These are phyloP conservation scores for Euwallacea similis DNA, from an alignment of 1,140 invertebrate genomes.

Conservation along the genomic window DNA sequence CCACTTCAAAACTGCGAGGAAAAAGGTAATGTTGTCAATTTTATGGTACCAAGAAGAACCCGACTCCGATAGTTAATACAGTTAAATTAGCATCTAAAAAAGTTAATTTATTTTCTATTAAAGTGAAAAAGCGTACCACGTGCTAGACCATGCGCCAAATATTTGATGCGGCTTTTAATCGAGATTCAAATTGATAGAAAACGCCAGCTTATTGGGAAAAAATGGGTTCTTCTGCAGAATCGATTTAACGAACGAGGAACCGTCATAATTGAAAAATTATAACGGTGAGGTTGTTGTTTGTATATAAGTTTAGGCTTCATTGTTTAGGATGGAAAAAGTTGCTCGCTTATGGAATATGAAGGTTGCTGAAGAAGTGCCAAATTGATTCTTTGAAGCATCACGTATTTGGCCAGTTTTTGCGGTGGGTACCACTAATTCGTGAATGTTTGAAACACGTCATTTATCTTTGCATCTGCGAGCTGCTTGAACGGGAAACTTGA, in stretches of 20 bases:
- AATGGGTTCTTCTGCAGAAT: no score
- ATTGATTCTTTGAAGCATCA: no score
- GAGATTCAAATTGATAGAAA: not conserved
- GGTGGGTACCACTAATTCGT: no score
- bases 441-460: no score
- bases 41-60: constrained; percentile 9
- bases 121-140: constrained; percentile 17
- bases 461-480: no score
- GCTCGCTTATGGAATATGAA: no score
- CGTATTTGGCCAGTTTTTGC: no score
- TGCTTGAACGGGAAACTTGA: no score
- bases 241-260: not conserved
- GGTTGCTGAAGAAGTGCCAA: no score
- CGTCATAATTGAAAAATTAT: not conserved
- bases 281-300: not conserved
- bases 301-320: not conserved
- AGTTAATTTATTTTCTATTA: constrained; percentile 22
- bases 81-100: constrained; percentile 7
- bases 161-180: not conserved
- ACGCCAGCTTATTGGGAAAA: not conserved
- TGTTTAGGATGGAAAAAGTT: no score
- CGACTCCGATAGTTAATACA: constrained; percentile 4
- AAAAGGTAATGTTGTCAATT: constrained; percentile 23
- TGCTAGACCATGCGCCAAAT: constrained; percentile 13
- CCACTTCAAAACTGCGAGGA: not conserved